Percentiles rank a stretch among this genome's conserved stretches.
Evolutionary conservation across 2,113 vertebrate species (phyloP).

Genomic region (Prunella himalayana): DNA sequence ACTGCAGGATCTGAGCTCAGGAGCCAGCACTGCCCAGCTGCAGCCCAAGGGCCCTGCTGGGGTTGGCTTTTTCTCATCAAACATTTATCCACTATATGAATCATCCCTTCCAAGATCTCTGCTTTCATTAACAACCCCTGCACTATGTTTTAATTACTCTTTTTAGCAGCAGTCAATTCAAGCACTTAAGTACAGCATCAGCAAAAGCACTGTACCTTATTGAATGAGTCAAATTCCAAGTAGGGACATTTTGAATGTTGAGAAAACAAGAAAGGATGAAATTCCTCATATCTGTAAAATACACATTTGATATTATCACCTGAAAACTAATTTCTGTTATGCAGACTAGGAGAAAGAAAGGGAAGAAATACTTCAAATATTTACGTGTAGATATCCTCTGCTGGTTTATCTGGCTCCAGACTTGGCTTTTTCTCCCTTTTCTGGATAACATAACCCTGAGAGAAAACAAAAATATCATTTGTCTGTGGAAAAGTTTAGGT

Average conservation of each 20-base stretch:
- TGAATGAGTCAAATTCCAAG: slow-evolving; percentile 93
- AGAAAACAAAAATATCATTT: background rate
- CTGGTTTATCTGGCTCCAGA: slow-evolving; percentile 78
- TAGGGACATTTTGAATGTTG: slow-evolving; percentile 84
- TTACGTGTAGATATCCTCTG: slow-evolving; percentile 94
- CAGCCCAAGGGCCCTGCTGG: background rate
- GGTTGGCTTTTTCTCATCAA: background rate
- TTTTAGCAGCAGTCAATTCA: background rate
- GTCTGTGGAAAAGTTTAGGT: background rate
- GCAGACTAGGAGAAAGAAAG: background rate
- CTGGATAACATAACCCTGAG: slow-evolving; percentile 92
- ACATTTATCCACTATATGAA: background rate
- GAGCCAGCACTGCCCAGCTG: background rate
- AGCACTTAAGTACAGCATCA: slow-evolving; percentile 21
- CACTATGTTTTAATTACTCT: background rate
- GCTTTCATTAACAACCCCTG: background rate
- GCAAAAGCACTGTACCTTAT: slow-evolving; percentile 83
- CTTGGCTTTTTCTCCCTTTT: slow-evolving; percentile 93
- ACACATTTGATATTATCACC: slow-evolving; percentile 57
- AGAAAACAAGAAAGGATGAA: slow-evolving; percentile 95
- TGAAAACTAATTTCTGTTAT: background rate
- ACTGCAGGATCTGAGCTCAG: background rate
- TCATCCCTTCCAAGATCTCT: background rate
- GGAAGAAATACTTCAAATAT: slow-evolving; percentile 9
- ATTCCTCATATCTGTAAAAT: slow-evolving; percentile 92